Evolutionary conservation across 1,140 invertebrate species (phyloP).

Genomic region (Drosophila suzukii): DNA sequence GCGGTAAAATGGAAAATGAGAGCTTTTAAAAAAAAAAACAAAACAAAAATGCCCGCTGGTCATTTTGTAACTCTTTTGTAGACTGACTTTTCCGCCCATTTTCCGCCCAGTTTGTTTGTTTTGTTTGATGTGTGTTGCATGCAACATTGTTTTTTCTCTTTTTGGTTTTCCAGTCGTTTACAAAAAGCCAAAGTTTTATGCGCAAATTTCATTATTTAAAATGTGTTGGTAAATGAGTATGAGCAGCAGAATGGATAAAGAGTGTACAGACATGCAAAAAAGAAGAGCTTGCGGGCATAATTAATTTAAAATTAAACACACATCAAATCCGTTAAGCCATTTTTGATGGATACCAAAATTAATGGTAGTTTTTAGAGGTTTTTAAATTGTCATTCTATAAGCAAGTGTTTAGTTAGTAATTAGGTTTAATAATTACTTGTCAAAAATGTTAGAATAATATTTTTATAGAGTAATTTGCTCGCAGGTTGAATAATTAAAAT

Average conservation of each 20-base stretch:
- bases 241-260: neutral
- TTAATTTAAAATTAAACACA: constrained; percentile 69
- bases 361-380: neutral
- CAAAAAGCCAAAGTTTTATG: constrained; percentile 69
- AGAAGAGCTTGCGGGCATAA: constrained; percentile 33
- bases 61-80: constrained; percentile 56
- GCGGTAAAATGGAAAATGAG: constrained; percentile 40
- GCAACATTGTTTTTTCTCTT: constrained; percentile 26
- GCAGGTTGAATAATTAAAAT: neutral
- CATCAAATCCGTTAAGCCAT: constrained; percentile 36
- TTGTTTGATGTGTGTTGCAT: constrained; percentile 47
- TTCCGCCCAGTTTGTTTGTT: constrained; percentile 31
- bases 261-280: constrained; percentile 11
- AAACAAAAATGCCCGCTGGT: constrained; percentile 55
- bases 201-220: constrained; percentile 73
- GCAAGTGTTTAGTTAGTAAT: neutral
- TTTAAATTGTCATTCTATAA: neutral
- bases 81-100: constrained; percentile 8
- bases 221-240: constrained; percentile 38
- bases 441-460: neutral
- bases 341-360: constrained; percentile 15
- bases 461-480: neutral
- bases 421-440: neutral
- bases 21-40: constrained; percentile 22
- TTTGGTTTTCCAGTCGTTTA: constrained; percentile 7